Evolutionary conservation across 23 tunicate species (phyloP).

Genomic region (Phallusia fumigata): DNA sequence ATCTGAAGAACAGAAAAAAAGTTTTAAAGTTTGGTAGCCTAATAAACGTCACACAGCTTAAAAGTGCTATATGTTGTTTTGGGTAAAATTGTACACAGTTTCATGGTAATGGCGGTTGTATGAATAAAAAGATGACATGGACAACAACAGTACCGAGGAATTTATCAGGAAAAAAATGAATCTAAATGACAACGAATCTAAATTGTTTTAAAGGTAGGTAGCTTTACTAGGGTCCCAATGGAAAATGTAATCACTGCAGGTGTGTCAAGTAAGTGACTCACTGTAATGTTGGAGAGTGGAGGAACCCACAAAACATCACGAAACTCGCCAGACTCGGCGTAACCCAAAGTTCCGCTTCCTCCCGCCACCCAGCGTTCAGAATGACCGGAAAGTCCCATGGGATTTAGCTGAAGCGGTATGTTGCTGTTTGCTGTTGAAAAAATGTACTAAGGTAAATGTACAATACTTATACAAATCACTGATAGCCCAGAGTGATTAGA

Average conservation of each 20-base stretch:
- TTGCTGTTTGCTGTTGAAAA: neutral
- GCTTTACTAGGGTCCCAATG: neutral
- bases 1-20: conserved; percentile 9
- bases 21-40: neutral
- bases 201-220: neutral
- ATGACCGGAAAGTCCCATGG: conserved; percentile 16
- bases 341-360: conserved; percentile 41
- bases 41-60: neutral
- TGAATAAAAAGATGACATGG: conserved; percentile 46
- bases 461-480: no score
- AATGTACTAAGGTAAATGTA: no score
- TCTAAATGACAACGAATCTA: conserved; percentile 8
- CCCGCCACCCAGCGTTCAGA: conserved; percentile 18
- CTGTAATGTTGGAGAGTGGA: conserved; percentile 68
- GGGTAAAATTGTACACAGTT: conserved; percentile 1
- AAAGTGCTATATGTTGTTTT: no score
- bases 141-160: conserved; percentile 42
- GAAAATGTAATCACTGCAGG: no score
- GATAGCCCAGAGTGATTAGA: no score
- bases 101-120: no score
- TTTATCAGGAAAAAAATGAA: conserved; percentile 15
- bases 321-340: conserved; percentile 49
- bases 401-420: neutral
- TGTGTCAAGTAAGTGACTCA: conserved; percentile 27
- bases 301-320: conserved; percentile 62